Evolutionary conservation across 2,797 vertebrate genomes (phyloP), one percentile per base, ranked within the genome.

Genomic region (Sebastes umbrosus): DNA sequence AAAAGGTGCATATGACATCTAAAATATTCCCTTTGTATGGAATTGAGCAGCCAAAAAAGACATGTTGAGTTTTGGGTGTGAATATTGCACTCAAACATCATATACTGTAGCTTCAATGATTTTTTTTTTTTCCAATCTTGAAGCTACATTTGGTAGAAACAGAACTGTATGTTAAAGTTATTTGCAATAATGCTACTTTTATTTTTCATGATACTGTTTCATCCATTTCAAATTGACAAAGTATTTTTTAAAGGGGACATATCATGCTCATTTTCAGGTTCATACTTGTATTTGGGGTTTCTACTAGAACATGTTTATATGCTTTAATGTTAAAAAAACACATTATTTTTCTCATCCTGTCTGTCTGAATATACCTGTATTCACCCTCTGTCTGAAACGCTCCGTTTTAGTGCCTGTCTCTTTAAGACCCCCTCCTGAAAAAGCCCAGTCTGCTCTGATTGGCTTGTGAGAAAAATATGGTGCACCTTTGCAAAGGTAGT

Each of bases 291-390:
- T 8, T 46, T 46, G 0, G 43, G 43, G 16, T 46, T 46, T 46
- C 0, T 46, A 46, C 0, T 18, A 0, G 3, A 46, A 46, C 43
- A 46, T 46, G 0, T 46, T 46, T 16, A 46, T 0, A 46, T 46
- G 43, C 16, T 46, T 46, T 46, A 46, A 46, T 46, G 43, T 46
- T 46, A 0, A 46, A 46, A 18, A 46, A 46, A 16, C 3, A 18
- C 12, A 16, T 46, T 18, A 60, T 60, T 60, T 13, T 31, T 31
- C 58, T 31, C 3, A 11, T 29, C 5, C 58, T 31, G 43, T 46
- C 43, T 18, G 18, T 12, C 10, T 55, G 10, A 55, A 55, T 55
- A 54, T 22, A 54, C n/a, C 1, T n/a, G 9, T 22, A 22, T 54
- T 11, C 9, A 54, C n/a, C 52, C 52, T 54, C n/a, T 22, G n/a